phyloP scores from a whole-genome alignment of 1,140 invertebrate species.

The Drosophila kepulauana region DNA sequence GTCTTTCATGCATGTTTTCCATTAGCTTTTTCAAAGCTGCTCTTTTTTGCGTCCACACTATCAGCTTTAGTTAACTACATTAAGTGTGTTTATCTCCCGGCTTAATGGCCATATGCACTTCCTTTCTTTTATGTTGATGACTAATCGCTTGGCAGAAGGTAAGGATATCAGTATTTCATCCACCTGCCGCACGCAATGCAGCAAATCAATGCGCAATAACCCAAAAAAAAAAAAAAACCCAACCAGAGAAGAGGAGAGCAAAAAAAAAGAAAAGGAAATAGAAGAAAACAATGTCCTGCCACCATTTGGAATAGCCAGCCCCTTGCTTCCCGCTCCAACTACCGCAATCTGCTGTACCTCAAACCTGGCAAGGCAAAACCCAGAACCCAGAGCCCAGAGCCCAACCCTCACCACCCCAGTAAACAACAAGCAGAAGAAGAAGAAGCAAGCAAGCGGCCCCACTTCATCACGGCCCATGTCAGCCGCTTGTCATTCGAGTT shows the following conservation, averaged over 20 bases:
- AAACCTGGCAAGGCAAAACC: background rate
- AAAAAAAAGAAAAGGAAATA: conserved; percentile 11
- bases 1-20: background rate
- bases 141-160: conserved; percentile 23
- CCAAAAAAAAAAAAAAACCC: conserved; percentile 16
- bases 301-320: conserved; percentile 23
- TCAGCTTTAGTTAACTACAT: background rate
- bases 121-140: conserved; percentile 23
- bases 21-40: background rate
- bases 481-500: conserved; percentile 74
- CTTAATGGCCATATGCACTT: background rate
- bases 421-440: conserved; percentile 10
- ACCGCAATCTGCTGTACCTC: conserved; percentile 6
- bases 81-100: conserved; percentile 9
- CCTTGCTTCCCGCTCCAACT: background rate
- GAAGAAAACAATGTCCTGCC: conserved; percentile 38
- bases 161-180: conserved; percentile 31
- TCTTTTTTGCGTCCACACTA: background rate
- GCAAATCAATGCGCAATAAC: conserved; percentile 64
- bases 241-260: background rate
- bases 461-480: conserved; percentile 58
- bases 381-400: too few species aligned
- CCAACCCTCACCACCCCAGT: conserved; percentile 10
- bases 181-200: conserved; percentile 53
- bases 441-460: conserved; percentile 22